A percentile compares a stretch with the other conserved stretches of the same genome.
Evolutionary conservation across 2,888 invertebrate species (phyloP).

Genomic region (Eustalomyia histrio): DNA sequence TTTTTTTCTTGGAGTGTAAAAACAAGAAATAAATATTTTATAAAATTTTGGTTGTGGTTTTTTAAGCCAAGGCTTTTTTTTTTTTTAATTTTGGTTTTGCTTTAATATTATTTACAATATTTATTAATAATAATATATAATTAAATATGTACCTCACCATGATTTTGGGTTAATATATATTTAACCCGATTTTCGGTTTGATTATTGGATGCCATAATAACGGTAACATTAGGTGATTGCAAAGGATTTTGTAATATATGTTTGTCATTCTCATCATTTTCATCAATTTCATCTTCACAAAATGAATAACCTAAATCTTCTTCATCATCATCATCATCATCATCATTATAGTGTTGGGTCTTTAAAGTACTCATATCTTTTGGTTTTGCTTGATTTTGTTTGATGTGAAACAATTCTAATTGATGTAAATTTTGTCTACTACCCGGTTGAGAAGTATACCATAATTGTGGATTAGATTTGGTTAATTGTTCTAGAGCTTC

Average conservation of each 20-base stretch:
- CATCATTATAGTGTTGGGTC: slow-evolving; percentile 62
- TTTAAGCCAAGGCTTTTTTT: slow-evolving; percentile 67
- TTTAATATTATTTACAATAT: slow-evolving; percentile 40
- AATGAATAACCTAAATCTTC: slow-evolving; percentile 75
- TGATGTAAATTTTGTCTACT: slow-evolving; percentile 69
- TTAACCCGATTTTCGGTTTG: slow-evolving; percentile 69
- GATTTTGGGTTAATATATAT: slow-evolving; percentile 73
- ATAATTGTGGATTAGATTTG: slow-evolving; percentile 73
- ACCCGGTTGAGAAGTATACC: slow-evolving; percentile 67
- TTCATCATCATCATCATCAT: slow-evolving; percentile 71
- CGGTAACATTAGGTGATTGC: slow-evolving; percentile 68
- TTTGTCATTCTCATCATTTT: slow-evolving; percentile 52
- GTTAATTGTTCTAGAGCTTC: slow-evolving; percentile 74
- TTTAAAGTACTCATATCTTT: background rate
- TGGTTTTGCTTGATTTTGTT: slow-evolving; percentile 29
- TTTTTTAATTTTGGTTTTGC: slow-evolving; percentile 68
- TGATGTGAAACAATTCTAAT: slow-evolving; percentile 69
- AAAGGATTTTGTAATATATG: background rate
- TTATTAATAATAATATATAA: background rate
- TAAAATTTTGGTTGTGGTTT: slow-evolving; percentile 48
- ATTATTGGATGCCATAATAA: slow-evolving; percentile 61
- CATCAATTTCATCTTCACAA: slow-evolving; percentile 71
- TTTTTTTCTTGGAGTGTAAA: slow-evolving; percentile 47
- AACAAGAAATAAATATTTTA: slow-evolving; percentile 39
- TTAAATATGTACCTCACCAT: slow-evolving; percentile 72